Percentiles rank a stretch among this genome's conserved stretches.
Evolutionary conservation across 1,140 invertebrate species (phyloP).

Genomic region (Glossosoma conforme): DNA sequence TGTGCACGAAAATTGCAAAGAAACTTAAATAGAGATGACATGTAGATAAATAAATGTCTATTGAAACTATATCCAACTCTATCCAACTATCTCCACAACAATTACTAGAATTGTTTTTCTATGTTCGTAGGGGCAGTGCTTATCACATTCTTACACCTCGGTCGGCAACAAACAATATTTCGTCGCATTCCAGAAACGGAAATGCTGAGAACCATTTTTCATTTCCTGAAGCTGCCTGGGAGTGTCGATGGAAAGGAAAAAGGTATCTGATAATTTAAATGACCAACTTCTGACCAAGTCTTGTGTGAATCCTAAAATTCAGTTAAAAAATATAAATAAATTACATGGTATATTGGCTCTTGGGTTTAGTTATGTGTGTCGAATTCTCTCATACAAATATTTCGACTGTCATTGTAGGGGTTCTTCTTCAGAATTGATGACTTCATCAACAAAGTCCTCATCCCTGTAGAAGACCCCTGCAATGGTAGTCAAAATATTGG

Average conservation of each 20-base stretch:
- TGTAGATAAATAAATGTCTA: neutral
- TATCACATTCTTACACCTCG: conserved; percentile 5
- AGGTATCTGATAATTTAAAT: conserved; percentile 7
- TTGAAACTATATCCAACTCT: neutral
- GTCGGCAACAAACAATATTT: neutral
- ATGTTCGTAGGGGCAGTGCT: conserved; percentile 8
- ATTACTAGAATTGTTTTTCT: neutral
- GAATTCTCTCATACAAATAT: neutral
- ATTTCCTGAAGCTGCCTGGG: conserved; percentile 12
- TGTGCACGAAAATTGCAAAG: neutral
- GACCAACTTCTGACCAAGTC: neutral
- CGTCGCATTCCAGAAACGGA: neutral
- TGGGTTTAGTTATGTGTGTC: neutral
- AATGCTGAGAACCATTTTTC: neutral
- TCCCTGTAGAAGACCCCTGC: too few relatives aligned
- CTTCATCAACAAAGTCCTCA: too few relatives aligned
- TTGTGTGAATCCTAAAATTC: too few relatives aligned
- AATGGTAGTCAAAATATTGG: too few relatives aligned
- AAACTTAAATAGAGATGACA: neutral
- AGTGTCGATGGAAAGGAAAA: conserved; percentile 22
- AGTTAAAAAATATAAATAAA: too few relatives aligned
- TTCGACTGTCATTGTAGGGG: too few relatives aligned
- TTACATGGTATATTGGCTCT: conserved; percentile 1
- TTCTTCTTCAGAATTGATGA: too few relatives aligned
- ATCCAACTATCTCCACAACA: neutral